Conservation (phyloP, 1,140 invertebrate species). For the Hycleus phaleratus region DNA sequence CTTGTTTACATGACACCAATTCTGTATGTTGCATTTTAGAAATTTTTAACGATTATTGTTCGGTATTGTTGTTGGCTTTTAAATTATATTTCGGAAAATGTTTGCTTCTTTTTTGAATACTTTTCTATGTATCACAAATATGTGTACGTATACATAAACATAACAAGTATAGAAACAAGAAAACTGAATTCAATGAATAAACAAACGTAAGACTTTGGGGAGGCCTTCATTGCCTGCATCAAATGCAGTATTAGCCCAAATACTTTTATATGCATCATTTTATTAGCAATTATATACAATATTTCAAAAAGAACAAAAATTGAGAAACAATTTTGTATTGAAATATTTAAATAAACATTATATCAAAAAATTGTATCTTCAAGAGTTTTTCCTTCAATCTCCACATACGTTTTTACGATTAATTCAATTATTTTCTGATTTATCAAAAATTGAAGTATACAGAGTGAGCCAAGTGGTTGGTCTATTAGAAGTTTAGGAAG, state of each 20-base stretch:
- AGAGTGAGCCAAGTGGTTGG: no score
- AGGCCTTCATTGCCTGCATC: slow-evolving; percentile 35
- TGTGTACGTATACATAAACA: slow-evolving; percentile 12
- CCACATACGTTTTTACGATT: no score
- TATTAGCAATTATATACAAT: slow-evolving; percentile 31
- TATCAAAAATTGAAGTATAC: no score
- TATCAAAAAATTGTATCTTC: background rate
- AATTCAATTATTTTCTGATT: no score
- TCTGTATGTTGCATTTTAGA: background rate
- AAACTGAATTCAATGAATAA: slow-evolving; percentile 2
- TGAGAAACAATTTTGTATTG: slow-evolving; percentile 33
- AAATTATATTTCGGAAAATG: background rate
- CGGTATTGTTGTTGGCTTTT: background rate
- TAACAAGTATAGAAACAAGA: slow-evolving; percentile 5
- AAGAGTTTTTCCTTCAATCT: no score
- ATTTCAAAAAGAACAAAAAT: no score
- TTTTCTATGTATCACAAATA: slow-evolving; percentile 16
- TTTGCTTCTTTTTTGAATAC: background rate
- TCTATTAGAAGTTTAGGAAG: no score
- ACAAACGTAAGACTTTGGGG: slow-evolving; percentile 35
- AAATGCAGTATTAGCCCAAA: slow-evolving; percentile 35
- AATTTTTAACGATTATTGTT: slow-evolving; percentile 9
- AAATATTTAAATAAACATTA: slow-evolving; percentile 31
- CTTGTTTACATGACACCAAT: background rate
- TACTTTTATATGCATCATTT: slow-evolving; percentile 32